phyloP scores from a whole-genome alignment of 2,888 invertebrate genomes.

The Xylota segnis region DNA sequence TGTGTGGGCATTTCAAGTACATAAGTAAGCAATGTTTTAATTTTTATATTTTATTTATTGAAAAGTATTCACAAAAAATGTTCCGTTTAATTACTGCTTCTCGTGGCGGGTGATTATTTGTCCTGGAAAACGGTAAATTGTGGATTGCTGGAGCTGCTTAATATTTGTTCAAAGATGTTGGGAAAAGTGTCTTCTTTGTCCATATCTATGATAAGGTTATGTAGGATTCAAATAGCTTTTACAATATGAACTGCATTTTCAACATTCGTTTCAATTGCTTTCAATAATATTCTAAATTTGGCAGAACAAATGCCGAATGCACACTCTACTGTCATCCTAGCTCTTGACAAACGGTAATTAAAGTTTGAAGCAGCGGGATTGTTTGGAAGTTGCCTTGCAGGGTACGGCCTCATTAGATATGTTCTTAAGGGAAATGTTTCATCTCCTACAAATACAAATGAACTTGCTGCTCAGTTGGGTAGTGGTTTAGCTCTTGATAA shows the following conservation, averaged over 20 bases:
- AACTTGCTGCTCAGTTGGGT: conserved; percentile 5
- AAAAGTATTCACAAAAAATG: neutral
- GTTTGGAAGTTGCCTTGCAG: conserved; percentile 6
- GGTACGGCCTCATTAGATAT: neutral
- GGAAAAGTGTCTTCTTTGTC: neutral
- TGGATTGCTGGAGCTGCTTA: neutral
- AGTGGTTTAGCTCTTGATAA: conserved; percentile 9
- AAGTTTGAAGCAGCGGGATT: neutral
- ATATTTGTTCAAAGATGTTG: neutral
- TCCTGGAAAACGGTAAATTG: neutral
- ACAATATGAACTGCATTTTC: too few species aligned
- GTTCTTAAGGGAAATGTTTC: conserved; percentile 6
- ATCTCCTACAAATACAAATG: conserved; percentile 7
- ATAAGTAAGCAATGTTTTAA: too few species aligned
- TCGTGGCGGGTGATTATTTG: neutral
- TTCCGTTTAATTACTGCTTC: neutral
- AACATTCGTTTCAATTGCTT: neutral
- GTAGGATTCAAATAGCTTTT: too few species aligned
- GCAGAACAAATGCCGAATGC: neutral
- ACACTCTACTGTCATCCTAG: conserved; percentile 2
- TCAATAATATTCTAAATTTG: neutral
- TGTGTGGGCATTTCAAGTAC: too few species aligned
- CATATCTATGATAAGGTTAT: neutral
- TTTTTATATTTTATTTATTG: neutral
- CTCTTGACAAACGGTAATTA: conserved; percentile 7